Conservation (phyloP, 2,888 invertebrate species). For the Thecocarcelia acutangulata region DNA sequence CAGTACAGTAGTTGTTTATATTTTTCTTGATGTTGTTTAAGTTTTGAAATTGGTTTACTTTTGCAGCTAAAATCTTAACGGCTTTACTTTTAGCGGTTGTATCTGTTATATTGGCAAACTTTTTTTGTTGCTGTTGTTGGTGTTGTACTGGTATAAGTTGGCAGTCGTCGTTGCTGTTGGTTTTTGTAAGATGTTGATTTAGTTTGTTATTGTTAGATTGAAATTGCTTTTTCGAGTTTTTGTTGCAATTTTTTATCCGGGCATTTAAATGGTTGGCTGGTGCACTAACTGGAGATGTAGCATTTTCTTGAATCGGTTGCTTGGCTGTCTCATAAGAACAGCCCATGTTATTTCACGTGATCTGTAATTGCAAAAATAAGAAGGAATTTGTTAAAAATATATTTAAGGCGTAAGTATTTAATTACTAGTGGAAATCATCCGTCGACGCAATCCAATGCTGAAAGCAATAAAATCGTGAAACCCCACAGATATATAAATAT, state of each 20-base stretch:
- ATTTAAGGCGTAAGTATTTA: too few species aligned
- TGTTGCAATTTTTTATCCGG: conserved; percentile 57
- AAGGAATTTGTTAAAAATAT: background rate
- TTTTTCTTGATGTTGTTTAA: conserved; percentile 45
- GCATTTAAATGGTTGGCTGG: conserved; percentile 59
- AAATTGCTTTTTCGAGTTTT: conserved; percentile 26
- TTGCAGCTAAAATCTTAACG: conserved; percentile 64
- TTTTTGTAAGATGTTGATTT: conserved; percentile 56
- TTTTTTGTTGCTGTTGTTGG: conserved; percentile 51
- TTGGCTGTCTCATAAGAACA: conserved; percentile 88
- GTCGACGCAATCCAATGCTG: too few species aligned
- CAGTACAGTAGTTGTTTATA: conserved; percentile 43
- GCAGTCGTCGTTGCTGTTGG: conserved; percentile 57
- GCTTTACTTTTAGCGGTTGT: conserved; percentile 49
- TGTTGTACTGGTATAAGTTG: conserved; percentile 54
- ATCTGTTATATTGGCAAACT: conserved; percentile 51
- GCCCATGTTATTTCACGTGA: conserved; percentile 93
- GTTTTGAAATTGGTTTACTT: conserved; percentile 43
- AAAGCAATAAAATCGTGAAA: too few species aligned
- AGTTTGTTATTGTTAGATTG: conserved; percentile 43
- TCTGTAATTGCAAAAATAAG: conserved; percentile 84
- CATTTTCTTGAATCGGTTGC: conserved; percentile 66
- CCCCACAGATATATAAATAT: too few species aligned
- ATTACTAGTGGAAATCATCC: too few species aligned
- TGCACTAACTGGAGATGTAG: conserved; percentile 58